Conservation (phyloP, 2,888 invertebrate species). For the Dynastes maya region DNA sequence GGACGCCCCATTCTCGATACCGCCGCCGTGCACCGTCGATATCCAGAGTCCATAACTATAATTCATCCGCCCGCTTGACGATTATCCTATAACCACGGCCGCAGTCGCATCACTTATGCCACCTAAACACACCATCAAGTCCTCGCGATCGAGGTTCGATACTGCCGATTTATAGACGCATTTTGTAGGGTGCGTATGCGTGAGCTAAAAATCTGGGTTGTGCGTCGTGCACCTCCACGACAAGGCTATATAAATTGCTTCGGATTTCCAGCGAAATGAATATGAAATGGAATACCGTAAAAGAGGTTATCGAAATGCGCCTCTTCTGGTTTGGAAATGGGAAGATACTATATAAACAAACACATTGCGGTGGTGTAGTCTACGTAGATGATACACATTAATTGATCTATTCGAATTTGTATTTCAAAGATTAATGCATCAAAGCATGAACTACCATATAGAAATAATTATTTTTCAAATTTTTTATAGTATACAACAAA, state of each 20-base stretch:
- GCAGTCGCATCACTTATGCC: slow-evolving; percentile 41
- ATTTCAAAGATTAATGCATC: no score
- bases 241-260: neutral
- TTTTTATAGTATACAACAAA: no score
- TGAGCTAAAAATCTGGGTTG: neutral
- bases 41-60: slow-evolving; percentile 65
- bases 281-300: neutral
- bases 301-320: no score
- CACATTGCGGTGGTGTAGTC: no score
- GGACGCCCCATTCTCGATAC: neutral
- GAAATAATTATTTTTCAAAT: no score
- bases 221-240: neutral
- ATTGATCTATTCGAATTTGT: no score
- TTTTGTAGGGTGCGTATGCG: slow-evolving; percentile 13
- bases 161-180: slow-evolving; percentile 25
- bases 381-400: no score
- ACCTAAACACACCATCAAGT: slow-evolving; percentile 64
- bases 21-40: slow-evolving; percentile 55
- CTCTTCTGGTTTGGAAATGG: no score
- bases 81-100: slow-evolving; percentile 60
- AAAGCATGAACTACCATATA: no score
- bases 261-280: neutral
- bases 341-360: no score
- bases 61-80: slow-evolving; percentile 60
- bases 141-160: slow-evolving; percentile 57